phyloP scores from a whole-genome alignment of 2,797 vertebrate genomes.

The Bovichtus diacanthus region DNA sequence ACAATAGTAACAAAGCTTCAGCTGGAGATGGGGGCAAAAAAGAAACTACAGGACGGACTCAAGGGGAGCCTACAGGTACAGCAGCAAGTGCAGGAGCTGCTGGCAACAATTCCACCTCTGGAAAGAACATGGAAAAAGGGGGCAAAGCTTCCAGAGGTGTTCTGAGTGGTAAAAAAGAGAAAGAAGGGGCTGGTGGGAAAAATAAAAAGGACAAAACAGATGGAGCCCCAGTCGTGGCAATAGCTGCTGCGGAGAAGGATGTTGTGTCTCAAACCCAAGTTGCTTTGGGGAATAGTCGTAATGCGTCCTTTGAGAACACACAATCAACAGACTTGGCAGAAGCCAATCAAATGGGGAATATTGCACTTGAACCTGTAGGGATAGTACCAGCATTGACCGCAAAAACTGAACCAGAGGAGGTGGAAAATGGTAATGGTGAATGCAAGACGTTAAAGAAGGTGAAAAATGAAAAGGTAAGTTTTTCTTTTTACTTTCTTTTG shows the following conservation, averaged over 20 bases:
- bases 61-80: constrained; percentile 88
- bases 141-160: constrained; percentile 92
- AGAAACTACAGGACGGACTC: constrained; percentile 92
- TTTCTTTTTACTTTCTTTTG: background rate
- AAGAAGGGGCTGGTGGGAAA: constrained; percentile 93
- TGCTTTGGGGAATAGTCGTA: constrained; percentile 90
- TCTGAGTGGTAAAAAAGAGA: constrained; percentile 94
- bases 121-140: constrained; percentile 93
- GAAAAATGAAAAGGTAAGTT: constrained; percentile 97
- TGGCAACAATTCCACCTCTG: constrained; percentile 80
- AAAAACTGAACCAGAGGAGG: constrained; percentile 95
- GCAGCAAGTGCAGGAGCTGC: constrained; percentile 82
- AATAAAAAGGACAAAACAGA: constrained; percentile 98
- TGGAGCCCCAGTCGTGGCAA: constrained; percentile 82
- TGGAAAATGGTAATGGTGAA: constrained; percentile 89
- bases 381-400: constrained; percentile 93
- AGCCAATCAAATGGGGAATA: constrained; percentile 95
- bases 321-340: constrained; percentile 91
- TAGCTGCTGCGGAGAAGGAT: constrained; percentile 91
- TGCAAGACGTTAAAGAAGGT: constrained; percentile 96
- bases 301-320: constrained; percentile 90
- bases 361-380: constrained; percentile 95
- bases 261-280: constrained; percentile 87
- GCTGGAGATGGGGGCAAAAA: constrained; percentile 93
- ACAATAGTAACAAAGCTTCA: constrained; percentile 93